These are phyloP conservation scores for Pocillopora verrucosa DNA, from an alignment of 64 coral and sea anemone species.

Conservation along the genomic window DNA sequence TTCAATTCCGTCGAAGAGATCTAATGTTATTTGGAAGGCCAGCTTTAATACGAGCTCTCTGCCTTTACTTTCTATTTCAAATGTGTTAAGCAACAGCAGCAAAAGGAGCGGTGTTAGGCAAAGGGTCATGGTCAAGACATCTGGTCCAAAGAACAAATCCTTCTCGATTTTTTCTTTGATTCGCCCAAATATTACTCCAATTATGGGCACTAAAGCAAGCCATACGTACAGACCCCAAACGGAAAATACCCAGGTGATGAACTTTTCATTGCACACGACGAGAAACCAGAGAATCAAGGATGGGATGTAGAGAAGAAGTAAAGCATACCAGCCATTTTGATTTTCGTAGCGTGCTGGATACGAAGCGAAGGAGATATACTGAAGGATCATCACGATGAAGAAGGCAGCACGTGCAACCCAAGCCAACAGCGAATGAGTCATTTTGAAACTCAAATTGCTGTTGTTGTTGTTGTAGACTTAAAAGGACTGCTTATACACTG, in stretches of 20 bases:
- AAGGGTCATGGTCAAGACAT: conserved; percentile 14
- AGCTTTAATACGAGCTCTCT: conserved; percentile 19
- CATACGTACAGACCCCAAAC: not conserved
- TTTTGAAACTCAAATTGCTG: not conserved
- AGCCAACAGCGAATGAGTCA: not conserved
- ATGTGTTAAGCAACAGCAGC: conserved; percentile 7
- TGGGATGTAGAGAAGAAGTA: not conserved
- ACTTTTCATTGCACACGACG: not conserved
- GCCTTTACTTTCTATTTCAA: not conserved
- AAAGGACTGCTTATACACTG: too few relatives aligned
- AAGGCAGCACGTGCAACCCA: not conserved
- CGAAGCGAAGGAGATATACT: not conserved
- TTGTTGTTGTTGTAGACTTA: too few relatives aligned
- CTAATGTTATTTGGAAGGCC: conserved; percentile 2
- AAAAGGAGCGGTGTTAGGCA: conserved; percentile 7
- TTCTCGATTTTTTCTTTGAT: conserved; percentile 5
- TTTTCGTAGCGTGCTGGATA: conserved; percentile 3
- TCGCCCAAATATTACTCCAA: not conserved
- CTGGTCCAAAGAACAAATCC: not conserved
- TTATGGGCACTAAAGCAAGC: not conserved
- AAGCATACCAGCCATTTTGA: not conserved
- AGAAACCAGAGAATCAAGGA: not conserved
- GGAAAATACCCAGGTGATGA: not conserved
- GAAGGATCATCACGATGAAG: not conserved
- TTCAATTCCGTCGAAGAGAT: conserved; percentile 39